Evolutionary conservation across 2,888 invertebrate genomes (phyloP).

Genomic region (Phyto melanocephala): DNA sequence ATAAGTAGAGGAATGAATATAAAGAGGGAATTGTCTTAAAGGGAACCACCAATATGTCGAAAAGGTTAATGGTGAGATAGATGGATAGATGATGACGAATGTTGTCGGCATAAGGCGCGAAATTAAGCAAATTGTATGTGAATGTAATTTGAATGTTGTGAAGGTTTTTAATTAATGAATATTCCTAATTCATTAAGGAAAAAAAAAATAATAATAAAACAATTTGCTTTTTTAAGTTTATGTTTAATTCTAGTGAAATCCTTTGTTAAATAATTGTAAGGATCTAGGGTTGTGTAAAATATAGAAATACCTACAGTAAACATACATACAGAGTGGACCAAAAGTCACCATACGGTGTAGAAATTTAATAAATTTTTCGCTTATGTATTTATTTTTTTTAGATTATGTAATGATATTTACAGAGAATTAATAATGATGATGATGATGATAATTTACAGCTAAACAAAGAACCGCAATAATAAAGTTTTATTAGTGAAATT

Average conservation of each 20-base stretch:
- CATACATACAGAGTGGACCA: no score
- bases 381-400: no score
- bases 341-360: no score
- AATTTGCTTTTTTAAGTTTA: neutral
- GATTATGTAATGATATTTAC: no score
- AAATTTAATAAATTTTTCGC: no score
- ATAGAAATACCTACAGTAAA: no score
- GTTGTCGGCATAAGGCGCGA: constrained; percentile 63
- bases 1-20: neutral
- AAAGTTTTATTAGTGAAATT: no score
- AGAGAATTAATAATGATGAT: no score
- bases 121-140: constrained; percentile 65
- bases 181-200: neutral
- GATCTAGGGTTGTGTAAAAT: no score
- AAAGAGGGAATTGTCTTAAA: constrained; percentile 15
- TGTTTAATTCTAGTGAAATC: neutral
- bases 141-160: constrained; percentile 32
- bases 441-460: no score
- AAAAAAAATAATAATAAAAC: neutral
- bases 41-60: constrained; percentile 24
- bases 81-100: neutral
- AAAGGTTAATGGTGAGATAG: constrained; percentile 17
- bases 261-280: neutral
- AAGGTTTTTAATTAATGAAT: constrained; percentile 58
- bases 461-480: no score